A percentile compares a stretch with the other conserved stretches of the same genome.
These are phyloP conservation scores for Synaphobranchus kaupii DNA, from an alignment of 2,797 vertebrate genomes.

Conservation along the genomic window DNA sequence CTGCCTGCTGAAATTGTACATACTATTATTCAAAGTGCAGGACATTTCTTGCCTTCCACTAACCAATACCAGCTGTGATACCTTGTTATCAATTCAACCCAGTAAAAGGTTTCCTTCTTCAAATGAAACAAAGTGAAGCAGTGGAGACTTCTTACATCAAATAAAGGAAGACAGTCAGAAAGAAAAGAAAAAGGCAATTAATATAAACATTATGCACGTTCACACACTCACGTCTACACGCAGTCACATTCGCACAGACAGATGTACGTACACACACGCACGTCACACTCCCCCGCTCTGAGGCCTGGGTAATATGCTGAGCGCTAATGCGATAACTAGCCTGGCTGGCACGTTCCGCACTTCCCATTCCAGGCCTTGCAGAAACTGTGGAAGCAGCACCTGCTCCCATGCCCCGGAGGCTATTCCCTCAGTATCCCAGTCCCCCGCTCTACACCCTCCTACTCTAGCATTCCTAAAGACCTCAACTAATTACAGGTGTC, in stretches of 20 bases:
- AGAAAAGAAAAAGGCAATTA: slow-evolving; percentile 33
- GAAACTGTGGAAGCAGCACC: neutral
- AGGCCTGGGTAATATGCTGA: slow-evolving; percentile 9
- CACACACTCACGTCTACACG: neutral
- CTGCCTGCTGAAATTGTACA: neutral
- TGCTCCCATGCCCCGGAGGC: slow-evolving; percentile 9
- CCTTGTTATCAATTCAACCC: slow-evolving; percentile 53
- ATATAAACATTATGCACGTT: neutral
- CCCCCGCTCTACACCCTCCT: neutral
- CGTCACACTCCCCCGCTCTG: slow-evolving; percentile 19
- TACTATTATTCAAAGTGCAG: slow-evolving; percentile 39
- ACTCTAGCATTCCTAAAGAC: slow-evolving; percentile 13
- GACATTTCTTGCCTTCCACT: slow-evolving; percentile 38
- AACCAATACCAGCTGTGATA: slow-evolving; percentile 43
- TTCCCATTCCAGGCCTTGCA: neutral
- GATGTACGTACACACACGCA: neutral
- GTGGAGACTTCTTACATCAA: slow-evolving; percentile 28
- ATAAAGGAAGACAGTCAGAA: neutral
- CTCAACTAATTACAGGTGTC: neutral
- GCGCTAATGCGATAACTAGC: slow-evolving; percentile 50
- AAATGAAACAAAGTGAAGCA: slow-evolving; percentile 49
- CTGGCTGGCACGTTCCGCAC: slow-evolving; percentile 21
- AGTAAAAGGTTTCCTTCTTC: slow-evolving; percentile 54
- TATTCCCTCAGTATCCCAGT: neutral
- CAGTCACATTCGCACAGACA: neutral